These are phyloP conservation scores for Chelonia mydas DNA, from an alignment of 2,797 vertebrate genomes.

Conservation along the genomic window DNA sequence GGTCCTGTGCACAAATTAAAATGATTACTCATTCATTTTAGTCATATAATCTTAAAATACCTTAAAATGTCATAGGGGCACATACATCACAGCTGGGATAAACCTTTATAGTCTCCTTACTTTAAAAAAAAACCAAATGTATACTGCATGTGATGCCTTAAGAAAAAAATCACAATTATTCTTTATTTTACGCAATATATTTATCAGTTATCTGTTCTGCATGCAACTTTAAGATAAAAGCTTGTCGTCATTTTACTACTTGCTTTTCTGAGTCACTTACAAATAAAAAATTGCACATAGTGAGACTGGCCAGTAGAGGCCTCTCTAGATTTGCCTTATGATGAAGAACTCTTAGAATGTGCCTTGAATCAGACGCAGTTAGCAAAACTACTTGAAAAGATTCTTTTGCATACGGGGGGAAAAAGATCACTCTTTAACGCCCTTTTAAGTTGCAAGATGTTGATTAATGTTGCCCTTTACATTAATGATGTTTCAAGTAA, in stretches of 20 bases:
- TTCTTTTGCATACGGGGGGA: slow-evolving; percentile 70
- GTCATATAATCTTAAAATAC: slow-evolving; percentile 66
- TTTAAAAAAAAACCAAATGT: slow-evolving; percentile 34
- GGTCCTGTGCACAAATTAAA: slow-evolving; percentile 35
- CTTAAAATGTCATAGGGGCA: slow-evolving; percentile 47
- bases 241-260: slow-evolving; percentile 28
- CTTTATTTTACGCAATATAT: slow-evolving; percentile 31
- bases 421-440: slow-evolving; percentile 86
- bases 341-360: slow-evolving; percentile 37
- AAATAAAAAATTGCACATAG: slow-evolving; percentile 67
- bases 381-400: slow-evolving; percentile 84
- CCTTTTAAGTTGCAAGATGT: slow-evolving; percentile 86
- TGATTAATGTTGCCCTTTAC: slow-evolving; percentile 91
- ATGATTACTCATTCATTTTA: slow-evolving; percentile 56
- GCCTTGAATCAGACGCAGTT: slow-evolving; percentile 59
- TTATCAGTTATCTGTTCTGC: slow-evolving; percentile 52
- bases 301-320: slow-evolving; percentile 91
- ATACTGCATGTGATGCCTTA: slow-evolving; percentile 10
- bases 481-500: slow-evolving; percentile 88
- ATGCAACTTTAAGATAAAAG: slow-evolving; percentile 69
- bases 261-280: slow-evolving; percentile 36
- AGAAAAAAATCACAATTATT: slow-evolving; percentile 51
- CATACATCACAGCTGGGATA: slow-evolving; percentile 47
- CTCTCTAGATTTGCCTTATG: slow-evolving; percentile 93
- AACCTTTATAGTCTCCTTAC: slow-evolving; percentile 60